phyloP scores from a whole-genome alignment of 92 coral and sea anemone genomes.

The Heteractis magnifica region DNA sequence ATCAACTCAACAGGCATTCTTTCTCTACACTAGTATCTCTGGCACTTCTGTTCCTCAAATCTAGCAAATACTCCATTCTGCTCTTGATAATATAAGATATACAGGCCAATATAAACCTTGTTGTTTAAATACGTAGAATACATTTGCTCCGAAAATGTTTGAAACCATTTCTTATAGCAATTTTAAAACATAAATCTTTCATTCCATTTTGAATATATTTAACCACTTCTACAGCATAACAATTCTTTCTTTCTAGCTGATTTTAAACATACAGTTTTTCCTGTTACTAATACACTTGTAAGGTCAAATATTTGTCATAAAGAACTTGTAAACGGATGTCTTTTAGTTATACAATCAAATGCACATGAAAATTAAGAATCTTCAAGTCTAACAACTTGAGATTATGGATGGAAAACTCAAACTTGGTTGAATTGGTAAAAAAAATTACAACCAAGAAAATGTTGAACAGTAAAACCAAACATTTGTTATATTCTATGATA shows the following conservation, averaged over 20 bases:
- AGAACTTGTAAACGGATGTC: not conserved
- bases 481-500: too few species aligned
- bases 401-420: too few species aligned
- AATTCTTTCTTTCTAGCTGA: too few species aligned
- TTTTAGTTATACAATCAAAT: too few species aligned
- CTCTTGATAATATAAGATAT: not conserved
- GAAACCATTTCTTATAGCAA: not conserved
- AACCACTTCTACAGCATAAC: too few species aligned
- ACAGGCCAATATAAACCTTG: not conserved
- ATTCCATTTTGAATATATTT: too few species aligned
- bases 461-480: too few species aligned
- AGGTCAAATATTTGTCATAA: not conserved
- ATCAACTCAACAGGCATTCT: constrained; percentile 6
- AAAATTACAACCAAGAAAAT: too few species aligned
- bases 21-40: not conserved
- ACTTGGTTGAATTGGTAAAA: too few species aligned
- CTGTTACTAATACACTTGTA: not conserved
- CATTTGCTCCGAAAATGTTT: not conserved
- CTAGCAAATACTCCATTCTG: not conserved
- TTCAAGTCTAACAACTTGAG: too few species aligned
- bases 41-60: not conserved
- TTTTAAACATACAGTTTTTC: not conserved
- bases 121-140: not conserved
- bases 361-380: too few species aligned
- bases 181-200: not conserved